Evolutionary conservation across 2,113 vertebrate species (phyloP), one percentile per base, ranked within the genome.

Genomic region (Cichladusa arquata): DNA sequence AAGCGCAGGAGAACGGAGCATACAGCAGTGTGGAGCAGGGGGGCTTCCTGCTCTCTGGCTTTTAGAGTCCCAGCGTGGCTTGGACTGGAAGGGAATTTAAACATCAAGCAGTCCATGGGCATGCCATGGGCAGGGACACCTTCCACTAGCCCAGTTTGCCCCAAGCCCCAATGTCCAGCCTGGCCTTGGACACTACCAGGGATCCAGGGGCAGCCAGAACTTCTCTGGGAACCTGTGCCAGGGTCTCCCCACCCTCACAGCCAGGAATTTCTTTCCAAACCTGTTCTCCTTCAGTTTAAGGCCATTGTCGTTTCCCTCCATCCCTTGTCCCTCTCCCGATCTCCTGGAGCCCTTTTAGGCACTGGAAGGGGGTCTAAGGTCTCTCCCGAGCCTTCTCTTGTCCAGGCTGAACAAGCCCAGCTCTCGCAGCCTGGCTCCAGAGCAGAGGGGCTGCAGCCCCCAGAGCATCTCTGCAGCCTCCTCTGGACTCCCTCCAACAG

Each of bases 161-260:
- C 24, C n/a, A 45, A 67, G n/a, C 19, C 38, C 29, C 47, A 48
- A 0, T 4, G 1, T 76, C n/a, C 40, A 69, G 0, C 18, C 62
- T 18, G 8, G 54, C 62, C 47, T 47, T 28, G 25, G 6, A 6
- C 56, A 48, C 54, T 56, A 1, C 29, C 40, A 24, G 22, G 62
- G 16, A 74, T 60, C 53, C 34, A n/a, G 26, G 3, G 6, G 23
- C 19, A 38, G 38, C 19, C 38, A 38, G 38, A 60, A 33, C 33
- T 81, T 1, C 60, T 66, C 29, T 61, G 19, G 7, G n/a, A 6
- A 54, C 0, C 25, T 54, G 40, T 54, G 31, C 62, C 62, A 48
- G 40, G 38, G 70, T 29, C 29, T 61, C 1, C 4, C 61, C 40
- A 54, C 6, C 25, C n/a, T 54, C 62, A 48, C 12, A 81, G 51